Evolutionary conservation across 2,113 vertebrate genomes (phyloP).

Genomic region (Murina feae): DNA sequence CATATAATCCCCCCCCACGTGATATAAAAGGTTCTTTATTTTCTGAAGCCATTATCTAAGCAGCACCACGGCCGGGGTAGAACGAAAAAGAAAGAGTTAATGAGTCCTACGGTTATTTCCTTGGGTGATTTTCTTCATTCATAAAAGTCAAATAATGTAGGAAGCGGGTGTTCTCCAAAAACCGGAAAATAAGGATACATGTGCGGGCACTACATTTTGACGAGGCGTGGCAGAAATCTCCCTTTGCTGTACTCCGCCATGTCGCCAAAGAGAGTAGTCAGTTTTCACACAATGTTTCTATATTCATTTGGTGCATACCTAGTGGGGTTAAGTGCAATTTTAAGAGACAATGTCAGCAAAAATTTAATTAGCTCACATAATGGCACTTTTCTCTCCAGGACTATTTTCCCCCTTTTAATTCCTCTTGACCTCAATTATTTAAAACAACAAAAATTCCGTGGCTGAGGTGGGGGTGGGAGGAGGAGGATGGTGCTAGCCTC

Average conservation of each 20-base stretch:
- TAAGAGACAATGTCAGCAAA: slow-evolving; percentile 8
- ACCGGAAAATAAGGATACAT: neutral
- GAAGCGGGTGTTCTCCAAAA: neutral
- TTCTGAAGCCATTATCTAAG: slow-evolving; percentile 57
- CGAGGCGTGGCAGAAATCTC: neutral
- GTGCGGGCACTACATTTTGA: neutral
- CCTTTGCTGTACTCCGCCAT: neutral
- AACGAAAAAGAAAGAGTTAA: slow-evolving; percentile 23
- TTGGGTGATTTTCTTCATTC: neutral
- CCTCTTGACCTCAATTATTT: neutral
- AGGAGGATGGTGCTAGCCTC: rapidly evolving
- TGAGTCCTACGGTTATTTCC: neutral
- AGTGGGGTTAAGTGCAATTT: neutral
- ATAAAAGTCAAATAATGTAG: neutral
- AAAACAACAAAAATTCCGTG: neutral
- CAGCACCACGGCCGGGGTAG: neutral
- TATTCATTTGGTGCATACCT: neutral
- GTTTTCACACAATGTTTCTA: neutral
- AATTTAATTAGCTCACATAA: slow-evolving; percentile 9
- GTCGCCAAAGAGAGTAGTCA: neutral
- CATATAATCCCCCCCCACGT: neutral
- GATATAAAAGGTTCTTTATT: slow-evolving; percentile 21
- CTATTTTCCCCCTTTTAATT: neutral
- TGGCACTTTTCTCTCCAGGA: neutral
- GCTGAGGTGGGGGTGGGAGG: too few species aligned